phyloP scores from a whole-genome alignment of 2,797 vertebrate species.

The Nannoperca australis region DNA sequence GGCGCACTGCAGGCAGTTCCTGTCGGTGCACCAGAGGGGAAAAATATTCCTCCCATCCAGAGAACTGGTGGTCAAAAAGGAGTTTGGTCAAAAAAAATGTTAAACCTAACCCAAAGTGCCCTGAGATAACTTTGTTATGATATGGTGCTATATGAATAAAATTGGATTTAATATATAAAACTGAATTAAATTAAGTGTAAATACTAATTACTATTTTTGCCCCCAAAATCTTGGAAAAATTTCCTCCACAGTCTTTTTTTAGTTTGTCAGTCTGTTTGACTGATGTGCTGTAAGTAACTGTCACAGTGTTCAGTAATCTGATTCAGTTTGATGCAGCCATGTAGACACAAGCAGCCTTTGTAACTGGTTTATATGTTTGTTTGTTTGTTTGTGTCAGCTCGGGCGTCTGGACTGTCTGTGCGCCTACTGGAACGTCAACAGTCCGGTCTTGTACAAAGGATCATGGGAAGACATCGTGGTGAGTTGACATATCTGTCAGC shows the following conservation, averaged over 20 bases:
- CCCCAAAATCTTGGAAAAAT: too few species aligned
- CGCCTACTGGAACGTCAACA: conserved; percentile 94
- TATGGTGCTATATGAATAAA: too few species aligned
- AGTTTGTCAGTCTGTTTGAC: too few species aligned
- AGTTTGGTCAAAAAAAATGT: conserved; percentile 67
- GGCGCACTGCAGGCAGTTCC: conserved; percentile 70
- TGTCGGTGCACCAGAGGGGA: conserved; percentile 64
- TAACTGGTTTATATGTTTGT: neutral
- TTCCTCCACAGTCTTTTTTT: too few species aligned
- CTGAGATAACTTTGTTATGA: too few species aligned
- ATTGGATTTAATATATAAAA: too few species aligned
- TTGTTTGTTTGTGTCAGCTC: conserved; percentile 62
- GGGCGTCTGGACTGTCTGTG: conserved; percentile 92
- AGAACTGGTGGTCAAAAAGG: conserved; percentile 72
- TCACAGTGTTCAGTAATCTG: neutral
- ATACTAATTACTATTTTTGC: too few species aligned
- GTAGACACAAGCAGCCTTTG: neutral
- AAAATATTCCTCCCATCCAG: conserved; percentile 79
- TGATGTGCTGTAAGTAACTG: neutral
- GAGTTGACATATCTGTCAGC: conserved; percentile 50
- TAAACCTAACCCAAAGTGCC: too few species aligned
- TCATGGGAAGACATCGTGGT: conserved; percentile 92
- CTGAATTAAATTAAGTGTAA: too few species aligned
- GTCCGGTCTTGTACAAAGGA: conserved; percentile 87
- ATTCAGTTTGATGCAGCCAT: neutral